Evolutionary conservation across 2,113 vertebrate species (phyloP).

Genomic region (Mus pahari): DNA sequence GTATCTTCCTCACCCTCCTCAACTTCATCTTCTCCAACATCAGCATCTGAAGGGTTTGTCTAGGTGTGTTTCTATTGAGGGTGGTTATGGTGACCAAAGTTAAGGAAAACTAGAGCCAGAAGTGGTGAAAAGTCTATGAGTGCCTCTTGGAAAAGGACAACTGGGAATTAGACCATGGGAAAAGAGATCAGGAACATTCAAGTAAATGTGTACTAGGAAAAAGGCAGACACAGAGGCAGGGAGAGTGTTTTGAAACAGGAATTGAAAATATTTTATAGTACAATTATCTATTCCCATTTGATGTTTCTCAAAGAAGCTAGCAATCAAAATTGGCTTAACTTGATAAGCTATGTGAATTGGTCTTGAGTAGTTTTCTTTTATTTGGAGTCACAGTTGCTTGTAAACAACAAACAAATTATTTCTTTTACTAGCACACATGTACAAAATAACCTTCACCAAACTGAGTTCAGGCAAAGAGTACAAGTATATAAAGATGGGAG

Average conservation of each 20-base stretch:
- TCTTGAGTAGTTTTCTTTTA: neutral
- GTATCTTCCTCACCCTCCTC: neutral
- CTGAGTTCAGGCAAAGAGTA: neutral
- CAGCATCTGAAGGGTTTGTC: neutral
- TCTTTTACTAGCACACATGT: neutral
- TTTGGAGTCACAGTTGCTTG: neutral
- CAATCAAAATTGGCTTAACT: no score
- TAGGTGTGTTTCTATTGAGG: neutral
- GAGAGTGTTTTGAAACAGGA: neutral
- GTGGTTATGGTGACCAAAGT: neutral
- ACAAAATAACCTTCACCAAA: neutral
- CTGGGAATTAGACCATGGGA: neutral
- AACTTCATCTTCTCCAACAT: neutral
- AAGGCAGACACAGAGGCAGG: no score
- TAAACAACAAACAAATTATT: neutral
- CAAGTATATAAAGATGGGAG: neutral
- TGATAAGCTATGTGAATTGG: neutral
- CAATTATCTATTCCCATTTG: neutral
- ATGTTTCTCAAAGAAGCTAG: neutral
- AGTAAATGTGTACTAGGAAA: neutral
- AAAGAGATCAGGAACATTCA: neutral
- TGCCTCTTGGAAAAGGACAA: neutral
- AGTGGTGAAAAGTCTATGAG: neutral
- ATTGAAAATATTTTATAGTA: neutral
- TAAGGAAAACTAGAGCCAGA: neutral